Conservation (phyloP, 1,140 invertebrate species). For the Trypoxylus dichotomus region DNA sequence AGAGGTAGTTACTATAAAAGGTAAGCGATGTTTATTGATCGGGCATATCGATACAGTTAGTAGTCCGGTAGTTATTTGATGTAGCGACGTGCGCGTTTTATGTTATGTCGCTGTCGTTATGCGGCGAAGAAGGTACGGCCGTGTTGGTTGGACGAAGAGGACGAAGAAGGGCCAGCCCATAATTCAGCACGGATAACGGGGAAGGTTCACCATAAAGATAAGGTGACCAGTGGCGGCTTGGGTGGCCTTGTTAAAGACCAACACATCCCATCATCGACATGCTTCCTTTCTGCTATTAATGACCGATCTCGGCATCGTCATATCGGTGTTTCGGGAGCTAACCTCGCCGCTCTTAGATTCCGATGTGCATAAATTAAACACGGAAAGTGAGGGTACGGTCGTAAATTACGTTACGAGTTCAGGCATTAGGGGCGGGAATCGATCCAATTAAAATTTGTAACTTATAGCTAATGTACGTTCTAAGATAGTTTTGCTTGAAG, state of each 20-base stretch:
- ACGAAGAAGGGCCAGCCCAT: constrained; percentile 25
- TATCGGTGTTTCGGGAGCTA: constrained; percentile 15
- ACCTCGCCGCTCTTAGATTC: not conserved
- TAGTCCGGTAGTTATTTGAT: constrained; percentile 16
- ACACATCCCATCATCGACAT: constrained; percentile 19
- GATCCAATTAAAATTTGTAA: constrained; percentile 23
- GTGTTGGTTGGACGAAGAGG: constrained; percentile 6
- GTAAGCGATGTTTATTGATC: constrained; percentile 20
- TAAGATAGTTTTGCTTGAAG: not conserved
- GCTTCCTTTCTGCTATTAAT: constrained; percentile 26
- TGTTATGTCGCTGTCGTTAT: not conserved
- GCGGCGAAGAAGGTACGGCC: not conserved
- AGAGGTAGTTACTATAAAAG: constrained; percentile 19
- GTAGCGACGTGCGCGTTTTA: constrained; percentile 17
- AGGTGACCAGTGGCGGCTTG: constrained; percentile 15
- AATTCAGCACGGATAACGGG: constrained; percentile 28
- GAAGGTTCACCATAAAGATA: constrained; percentile 28
- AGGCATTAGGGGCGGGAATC: not conserved
- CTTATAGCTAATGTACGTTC: not conserved
- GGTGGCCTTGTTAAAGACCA: constrained; percentile 28
- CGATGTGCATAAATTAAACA: constrained; percentile 20
- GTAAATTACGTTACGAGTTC: constrained; percentile 3
- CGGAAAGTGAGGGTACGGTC: constrained; percentile 14
- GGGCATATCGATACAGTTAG: constrained; percentile 12
- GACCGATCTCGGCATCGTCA: constrained; percentile 20